phyloP scores from a whole-genome alignment of 1,140 invertebrate genomes.

The Neodiprion virginianus region DNA sequence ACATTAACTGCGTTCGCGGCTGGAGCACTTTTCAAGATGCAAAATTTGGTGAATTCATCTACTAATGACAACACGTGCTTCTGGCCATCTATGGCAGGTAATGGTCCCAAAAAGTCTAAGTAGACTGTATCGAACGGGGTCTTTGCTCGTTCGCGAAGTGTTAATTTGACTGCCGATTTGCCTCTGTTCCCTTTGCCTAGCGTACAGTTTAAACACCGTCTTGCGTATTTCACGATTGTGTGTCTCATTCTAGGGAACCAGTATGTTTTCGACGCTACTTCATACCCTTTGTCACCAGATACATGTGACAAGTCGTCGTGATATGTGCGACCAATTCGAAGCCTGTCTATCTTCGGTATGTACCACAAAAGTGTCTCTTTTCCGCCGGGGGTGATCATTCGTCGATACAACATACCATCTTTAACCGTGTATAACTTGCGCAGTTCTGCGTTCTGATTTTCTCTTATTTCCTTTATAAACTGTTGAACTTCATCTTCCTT shows the following conservation, averaged over 20 bases:
- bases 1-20: slow-evolving; percentile 15
- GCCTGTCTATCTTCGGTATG: not conserved
- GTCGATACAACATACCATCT: slow-evolving; percentile 32
- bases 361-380: slow-evolving; percentile 26
- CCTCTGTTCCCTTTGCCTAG: slow-evolving; percentile 30
- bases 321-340: not conserved
- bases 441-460: slow-evolving; percentile 32
- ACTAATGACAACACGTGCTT: slow-evolving; percentile 21
- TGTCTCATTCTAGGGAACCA: slow-evolving; percentile 37
- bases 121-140: not conserved
- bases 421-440: slow-evolving; percentile 35
- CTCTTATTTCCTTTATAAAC: slow-evolving; percentile 19
- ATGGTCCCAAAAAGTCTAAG: not conserved
- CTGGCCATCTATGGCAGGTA: not conserved
- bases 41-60: slow-evolving; percentile 21
- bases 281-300: not conserved
- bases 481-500: slow-evolving; percentile 21
- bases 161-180: slow-evolving; percentile 30
- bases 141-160: slow-evolving; percentile 18
- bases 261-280: slow-evolving; percentile 1
- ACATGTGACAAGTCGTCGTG: slow-evolving; percentile 6
- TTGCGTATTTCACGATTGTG: slow-evolving; percentile 37
- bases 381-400: slow-evolving; percentile 32
- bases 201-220: slow-evolving; percentile 36
- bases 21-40: slow-evolving; percentile 27